Base-by-base conservation (phyloP, 2,888 invertebrate species). In the Ennomos erosarius region DNA sequence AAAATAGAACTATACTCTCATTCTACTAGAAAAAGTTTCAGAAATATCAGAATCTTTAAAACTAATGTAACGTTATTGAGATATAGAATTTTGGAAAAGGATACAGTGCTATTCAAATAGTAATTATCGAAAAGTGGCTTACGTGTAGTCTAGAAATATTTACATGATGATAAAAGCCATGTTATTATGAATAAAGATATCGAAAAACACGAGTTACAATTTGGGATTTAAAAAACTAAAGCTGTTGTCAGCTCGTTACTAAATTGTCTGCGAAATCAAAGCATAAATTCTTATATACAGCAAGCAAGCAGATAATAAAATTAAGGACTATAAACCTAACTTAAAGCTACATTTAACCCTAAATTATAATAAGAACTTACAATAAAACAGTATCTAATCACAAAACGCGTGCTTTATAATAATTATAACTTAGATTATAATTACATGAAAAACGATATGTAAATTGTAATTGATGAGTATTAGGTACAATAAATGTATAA, bases 391-490 rank as follows among this genome's bases (percentile, higher is more conserved):
- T 80, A 26, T 6, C 26, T 26, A 76, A 85, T 87, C 85, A 87
- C 85, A 84, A 82, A 81, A 84, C 79, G 76, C 75, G 71, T 73
- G 53, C 53, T 76, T 81, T 79, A 75, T 78, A 6, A 26, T 26
- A 6, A 26, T 6, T 26, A 75, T 71, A 87, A 87, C 79, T 84
- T 85, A 78, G 55, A 75, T 26, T 4, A 16, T 74, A n/a, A 75
- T 71, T 50, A 49, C 36, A 72, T 64, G 62, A 74, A 58, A 81
- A 90, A 83, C 81, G 85, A 89, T 90, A 89, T 88, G 85, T 85
- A 72, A 74, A 78, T 77, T 81, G 68, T 87, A 87, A 88, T 88
- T 88, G 84, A 87, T 87, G 87, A 88, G 84, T 88, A 86, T 83
- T 76, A 64, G 34, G 51, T 66, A 63, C 54, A 66, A 59, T 79